These are phyloP conservation scores for Sitodiplosis mosellana DNA, from an alignment of 1,140 invertebrate species.

Conservation along the genomic window DNA sequence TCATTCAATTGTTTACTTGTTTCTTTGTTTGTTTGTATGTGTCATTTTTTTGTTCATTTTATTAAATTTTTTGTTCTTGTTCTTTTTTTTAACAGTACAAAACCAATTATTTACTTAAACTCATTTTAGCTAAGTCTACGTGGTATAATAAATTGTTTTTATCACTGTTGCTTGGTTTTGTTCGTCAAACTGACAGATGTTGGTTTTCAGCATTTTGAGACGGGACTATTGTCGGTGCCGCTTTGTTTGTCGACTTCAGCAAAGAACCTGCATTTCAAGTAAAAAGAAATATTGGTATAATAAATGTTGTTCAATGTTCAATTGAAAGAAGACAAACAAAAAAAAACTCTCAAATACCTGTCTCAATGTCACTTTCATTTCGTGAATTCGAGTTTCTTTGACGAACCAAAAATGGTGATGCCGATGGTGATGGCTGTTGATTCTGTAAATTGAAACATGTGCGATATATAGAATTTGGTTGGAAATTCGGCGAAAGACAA, in stretches of 20 bases:
- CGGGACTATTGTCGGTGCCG: background rate
- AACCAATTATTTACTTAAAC: no score
- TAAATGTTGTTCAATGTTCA: background rate
- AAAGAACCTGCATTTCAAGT: background rate
- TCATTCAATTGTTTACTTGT: no score
- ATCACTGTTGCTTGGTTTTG: background rate
- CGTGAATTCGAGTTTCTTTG: slow-evolving; percentile 40
- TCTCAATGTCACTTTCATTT: slow-evolving; percentile 21
- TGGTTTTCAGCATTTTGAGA: background rate
- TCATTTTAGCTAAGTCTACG: no score
- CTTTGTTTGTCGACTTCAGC: background rate
- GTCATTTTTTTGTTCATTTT: no score
- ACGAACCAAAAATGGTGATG: slow-evolving; percentile 58
- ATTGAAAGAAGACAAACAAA: background rate
- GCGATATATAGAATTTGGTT: no score
- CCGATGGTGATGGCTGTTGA: slow-evolving; percentile 50
- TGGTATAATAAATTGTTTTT: background rate
- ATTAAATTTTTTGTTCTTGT: no score
- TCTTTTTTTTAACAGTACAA: no score
- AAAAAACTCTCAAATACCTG: slow-evolving; percentile 8
- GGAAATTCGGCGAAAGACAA: background rate
- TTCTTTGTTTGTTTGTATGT: no score
- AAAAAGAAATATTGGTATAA: background rate
- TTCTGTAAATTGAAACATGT: slow-evolving; percentile 25
- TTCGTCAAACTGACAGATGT: slow-evolving; percentile 5